Evolutionary conservation across 2,113 vertebrate species (phyloP).

Genomic region (Oceanodroma tethys): DNA sequence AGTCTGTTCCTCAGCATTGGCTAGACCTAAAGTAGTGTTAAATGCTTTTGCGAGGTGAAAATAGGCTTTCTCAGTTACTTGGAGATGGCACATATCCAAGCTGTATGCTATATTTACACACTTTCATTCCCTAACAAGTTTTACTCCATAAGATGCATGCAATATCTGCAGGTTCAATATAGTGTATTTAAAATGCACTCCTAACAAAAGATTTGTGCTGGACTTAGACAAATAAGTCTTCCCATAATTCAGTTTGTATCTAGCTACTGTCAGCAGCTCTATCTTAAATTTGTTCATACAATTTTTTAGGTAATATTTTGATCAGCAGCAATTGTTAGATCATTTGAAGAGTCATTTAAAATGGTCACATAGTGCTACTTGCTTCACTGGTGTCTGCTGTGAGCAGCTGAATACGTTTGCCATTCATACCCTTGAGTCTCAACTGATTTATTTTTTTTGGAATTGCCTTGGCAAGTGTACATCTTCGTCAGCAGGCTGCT

Average conservation of each 20-base stretch:
- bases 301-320: background rate
- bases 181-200: background rate
- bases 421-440: background rate
- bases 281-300: background rate
- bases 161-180: background rate
- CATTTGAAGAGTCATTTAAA: background rate
- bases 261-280: background rate
- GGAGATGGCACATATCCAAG: background rate
- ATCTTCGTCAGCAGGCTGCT: background rate
- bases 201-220: background rate
- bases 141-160: background rate
- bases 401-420: background rate
- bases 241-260: background rate
- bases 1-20: background rate
- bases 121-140: background rate
- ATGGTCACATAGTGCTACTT: background rate
- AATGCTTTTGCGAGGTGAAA: conserved; percentile 30
- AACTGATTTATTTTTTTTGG: background rate
- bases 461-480: background rate
- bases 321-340: background rate
- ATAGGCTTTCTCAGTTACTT: background rate
- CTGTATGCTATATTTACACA: background rate
- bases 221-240: background rate
- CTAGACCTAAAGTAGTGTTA: conserved; percentile 6
- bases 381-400: background rate